Base-by-base conservation (phyloP, 2,888 invertebrate species). In the Archips crataeganus region DNA sequence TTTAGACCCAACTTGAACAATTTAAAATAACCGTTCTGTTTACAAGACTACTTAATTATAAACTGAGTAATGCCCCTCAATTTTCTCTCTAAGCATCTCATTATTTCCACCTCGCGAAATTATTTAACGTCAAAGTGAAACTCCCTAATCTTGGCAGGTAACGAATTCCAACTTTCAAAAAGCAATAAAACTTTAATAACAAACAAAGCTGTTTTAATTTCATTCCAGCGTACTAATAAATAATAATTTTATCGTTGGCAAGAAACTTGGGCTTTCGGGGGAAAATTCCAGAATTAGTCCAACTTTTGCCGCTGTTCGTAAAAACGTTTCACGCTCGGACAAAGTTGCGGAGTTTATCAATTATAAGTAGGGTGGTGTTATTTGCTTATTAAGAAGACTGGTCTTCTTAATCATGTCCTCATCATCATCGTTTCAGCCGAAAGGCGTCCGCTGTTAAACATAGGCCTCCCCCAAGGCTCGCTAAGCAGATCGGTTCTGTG, bases 321-420 rank as follows among this genome's bases (percentile, higher is more conserved):
- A 75, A 75, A 76, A 77, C 77, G 77, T 80, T 78, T 74, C 72
- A 79, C 85, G 85, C 83, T 86, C 80, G 77, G 71, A 77, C 77
- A 61, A 84, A 86, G 82, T 85, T 87, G 80, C 67, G 76, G 82
- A 85, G 83, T 85, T 86, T 85, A 85, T 86, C 85, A 88, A 87
- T 86, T 89, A 86, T 78, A 79, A 79, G 78, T 80, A 81, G 83
- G 81, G 81, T 81, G 82, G 67, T 74, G 36, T 61, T 71, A 62
- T 6, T 77, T 73, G 61, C 59, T 15, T n/a, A 67, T 62, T 45
- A 65, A 61, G 36, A 49, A 66, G 60, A 49, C 39, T 10, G 9
- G 49, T 66, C 59, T 32, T 57, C 10, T 45, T 3, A 13, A 10
- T 2, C 9, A 47, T 47, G 10, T 47, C 11, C 47, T n/a, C 13